A percentile compares a stretch with the other conserved stretches of the same genome.
These are phyloP conservation scores for Drosophila kepulauana DNA, from an alignment of 1,140 invertebrate genomes.

Conservation along the genomic window DNA sequence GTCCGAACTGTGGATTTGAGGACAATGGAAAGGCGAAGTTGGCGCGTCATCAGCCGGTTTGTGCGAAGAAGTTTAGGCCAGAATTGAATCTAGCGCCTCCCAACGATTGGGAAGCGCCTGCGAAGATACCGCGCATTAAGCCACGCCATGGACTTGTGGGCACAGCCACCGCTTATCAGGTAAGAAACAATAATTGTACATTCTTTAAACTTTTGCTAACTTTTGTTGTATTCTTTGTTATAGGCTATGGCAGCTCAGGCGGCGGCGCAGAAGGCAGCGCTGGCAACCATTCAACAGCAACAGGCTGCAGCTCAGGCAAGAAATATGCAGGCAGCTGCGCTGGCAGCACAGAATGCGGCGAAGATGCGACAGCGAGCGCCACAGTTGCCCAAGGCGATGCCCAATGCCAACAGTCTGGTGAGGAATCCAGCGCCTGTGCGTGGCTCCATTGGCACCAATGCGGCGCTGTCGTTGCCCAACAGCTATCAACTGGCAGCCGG, in stretches of 20 bases:
- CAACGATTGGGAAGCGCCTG: conserved; percentile 95
- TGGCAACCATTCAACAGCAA: conserved; percentile 81
- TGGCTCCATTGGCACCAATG: conserved; percentile 52
- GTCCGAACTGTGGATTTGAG: conserved; percentile 97
- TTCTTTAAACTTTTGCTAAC: background rate
- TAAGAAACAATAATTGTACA: conserved; percentile 17
- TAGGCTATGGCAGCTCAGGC: conserved; percentile 85
- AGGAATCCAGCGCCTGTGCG: conserved; percentile 66
- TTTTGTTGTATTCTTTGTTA: background rate
- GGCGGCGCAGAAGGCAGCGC: conserved; percentile 81
- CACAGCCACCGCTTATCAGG: conserved; percentile 84
- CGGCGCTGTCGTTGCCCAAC: conserved; percentile 73
- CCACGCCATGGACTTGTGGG: conserved; percentile 82
- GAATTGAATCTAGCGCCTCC: conserved; percentile 94
- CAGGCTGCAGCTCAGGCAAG: conserved; percentile 74
- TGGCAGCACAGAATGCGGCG: conserved; percentile 80
- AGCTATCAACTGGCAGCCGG: conserved; percentile 80
- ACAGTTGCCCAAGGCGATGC: conserved; percentile 57
- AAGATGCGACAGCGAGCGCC: conserved; percentile 77
- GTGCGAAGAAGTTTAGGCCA: conserved; percentile 95
- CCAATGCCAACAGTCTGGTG: conserved; percentile 56
- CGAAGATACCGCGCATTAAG: conserved; percentile 91
- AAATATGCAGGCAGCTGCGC: conserved; percentile 78
- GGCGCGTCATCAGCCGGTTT: conserved; percentile 94
- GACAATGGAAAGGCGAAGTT: conserved; percentile 97